Conservation (phyloP, 2,797 vertebrate species). For the Orestias chungarensis region DNA sequence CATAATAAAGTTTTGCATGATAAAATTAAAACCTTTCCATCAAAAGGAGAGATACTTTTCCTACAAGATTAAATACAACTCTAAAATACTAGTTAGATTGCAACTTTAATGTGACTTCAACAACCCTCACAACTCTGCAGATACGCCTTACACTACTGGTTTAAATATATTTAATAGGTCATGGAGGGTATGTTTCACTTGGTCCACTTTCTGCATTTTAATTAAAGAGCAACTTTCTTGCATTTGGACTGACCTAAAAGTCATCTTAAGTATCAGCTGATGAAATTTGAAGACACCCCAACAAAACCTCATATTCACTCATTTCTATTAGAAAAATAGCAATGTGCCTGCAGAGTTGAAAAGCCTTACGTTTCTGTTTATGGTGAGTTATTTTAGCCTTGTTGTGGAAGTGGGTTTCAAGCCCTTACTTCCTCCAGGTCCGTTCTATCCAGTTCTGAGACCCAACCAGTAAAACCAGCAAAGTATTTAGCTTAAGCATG, state of each 20-base stretch:
- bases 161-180: slow-evolving; percentile 22
- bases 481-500: too few relatives aligned
- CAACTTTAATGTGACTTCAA: neutral
- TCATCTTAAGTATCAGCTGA: slow-evolving; percentile 34
- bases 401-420: too few relatives aligned
- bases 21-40: neutral
- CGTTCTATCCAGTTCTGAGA: too few relatives aligned
- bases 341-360: slow-evolving; percentile 17
- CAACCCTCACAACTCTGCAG: neutral
- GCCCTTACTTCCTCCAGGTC: too few relatives aligned
- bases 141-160: neutral
- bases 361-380: slow-evolving; percentile 26
- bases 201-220: slow-evolving; percentile 26
- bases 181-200: slow-evolving; percentile 15
- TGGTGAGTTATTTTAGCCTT: slow-evolving; percentile 3
- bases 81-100: neutral
- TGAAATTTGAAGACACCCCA: slow-evolving; percentile 47
- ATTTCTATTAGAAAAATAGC: slow-evolving; percentile 29
- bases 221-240: slow-evolving; percentile 27
- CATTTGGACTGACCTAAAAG: slow-evolving; percentile 25
- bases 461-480: too few relatives aligned
- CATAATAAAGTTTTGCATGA: neutral
- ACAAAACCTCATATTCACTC: slow-evolving; percentile 45
- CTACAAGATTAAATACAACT: neutral
- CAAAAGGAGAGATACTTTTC: neutral